Conservation (phyloP, 2,888 invertebrate genomes). For the Acanthopleura granulata region DNA sequence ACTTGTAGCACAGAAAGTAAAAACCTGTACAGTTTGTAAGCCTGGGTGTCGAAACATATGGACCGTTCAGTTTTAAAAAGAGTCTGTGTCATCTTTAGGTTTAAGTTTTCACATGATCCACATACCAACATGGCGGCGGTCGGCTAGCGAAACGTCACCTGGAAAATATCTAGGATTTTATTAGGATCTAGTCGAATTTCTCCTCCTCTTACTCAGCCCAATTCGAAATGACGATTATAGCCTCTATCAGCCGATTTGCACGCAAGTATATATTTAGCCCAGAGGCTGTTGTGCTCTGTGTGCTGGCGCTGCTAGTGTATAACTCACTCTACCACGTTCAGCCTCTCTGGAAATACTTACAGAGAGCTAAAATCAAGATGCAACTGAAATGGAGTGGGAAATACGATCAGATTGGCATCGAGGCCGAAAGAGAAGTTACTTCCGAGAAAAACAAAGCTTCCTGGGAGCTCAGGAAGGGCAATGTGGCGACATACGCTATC, state of each 20-base stretch:
- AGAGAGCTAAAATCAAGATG: conserved; percentile 36
- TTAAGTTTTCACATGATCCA: not conserved
- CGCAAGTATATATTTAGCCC: conserved; percentile 50
- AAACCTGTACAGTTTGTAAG: too few species aligned
- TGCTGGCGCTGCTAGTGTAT: conserved; percentile 49
- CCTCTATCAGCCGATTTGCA: conserved; percentile 40
- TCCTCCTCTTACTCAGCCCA: not conserved
- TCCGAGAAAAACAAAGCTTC: conserved; percentile 48
- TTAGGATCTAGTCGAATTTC: not conserved
- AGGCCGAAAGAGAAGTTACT: conserved; percentile 10
- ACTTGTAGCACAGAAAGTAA: too few species aligned
- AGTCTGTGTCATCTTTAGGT: not conserved
- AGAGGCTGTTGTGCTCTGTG: conserved; percentile 46
- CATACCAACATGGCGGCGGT: conserved; percentile 8
- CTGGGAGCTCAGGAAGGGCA: conserved; percentile 83
- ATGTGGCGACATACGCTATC: conserved; percentile 89
- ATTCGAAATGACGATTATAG: conserved; percentile 38
- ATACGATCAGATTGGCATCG: conserved; percentile 2
- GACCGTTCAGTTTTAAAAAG: not conserved
- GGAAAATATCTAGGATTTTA: not conserved
- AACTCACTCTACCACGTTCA: conserved; percentile 48
- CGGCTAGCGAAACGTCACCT: conserved; percentile 14
- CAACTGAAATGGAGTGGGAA: conserved; percentile 35
- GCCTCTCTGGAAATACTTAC: conserved; percentile 44
- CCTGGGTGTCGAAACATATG: too few species aligned